Percentiles rank a stretch among this genome's conserved stretches.
phyloP scores from a whole-genome alignment of 2,888 invertebrate species.

The Cantharis rustica region DNA sequence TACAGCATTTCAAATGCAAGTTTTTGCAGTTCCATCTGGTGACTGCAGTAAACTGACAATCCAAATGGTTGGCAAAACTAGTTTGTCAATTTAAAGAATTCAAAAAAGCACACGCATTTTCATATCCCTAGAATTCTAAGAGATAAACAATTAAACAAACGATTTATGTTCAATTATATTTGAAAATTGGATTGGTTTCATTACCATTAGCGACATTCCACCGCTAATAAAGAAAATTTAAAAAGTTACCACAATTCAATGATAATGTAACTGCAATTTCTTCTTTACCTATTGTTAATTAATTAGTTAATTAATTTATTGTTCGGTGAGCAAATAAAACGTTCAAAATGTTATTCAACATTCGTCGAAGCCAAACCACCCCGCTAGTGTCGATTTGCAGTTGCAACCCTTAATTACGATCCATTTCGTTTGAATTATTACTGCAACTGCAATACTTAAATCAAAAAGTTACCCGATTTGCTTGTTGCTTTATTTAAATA shows the following conservation, averaged over 20 bases:
- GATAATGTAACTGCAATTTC: not conserved
- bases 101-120: not conserved
- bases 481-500: too few relatives aligned
- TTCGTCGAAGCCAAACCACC: not conserved
- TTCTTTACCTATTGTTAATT: not conserved
- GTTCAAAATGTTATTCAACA: not conserved
- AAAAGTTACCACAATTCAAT: not conserved
- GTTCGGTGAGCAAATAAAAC: not conserved
- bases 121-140: not conserved
- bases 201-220: not conserved
- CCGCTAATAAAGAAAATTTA: not conserved
- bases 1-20: not conserved
- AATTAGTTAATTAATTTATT: not conserved
- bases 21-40: not conserved
- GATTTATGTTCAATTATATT: not conserved
- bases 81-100: not conserved
- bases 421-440: not conserved
- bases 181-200: not conserved
- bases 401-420: not conserved
- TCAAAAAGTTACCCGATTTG: too few relatives aligned
- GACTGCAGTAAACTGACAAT: not conserved
- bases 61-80: not conserved
- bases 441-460: too few relatives aligned
- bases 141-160: not conserved
- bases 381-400: not conserved